Percentiles rank a stretch among this genome's conserved stretches.
Evolutionary conservation across 1,140 invertebrate genomes (phyloP).

Genomic region (Spodoptera frugiperda): DNA sequence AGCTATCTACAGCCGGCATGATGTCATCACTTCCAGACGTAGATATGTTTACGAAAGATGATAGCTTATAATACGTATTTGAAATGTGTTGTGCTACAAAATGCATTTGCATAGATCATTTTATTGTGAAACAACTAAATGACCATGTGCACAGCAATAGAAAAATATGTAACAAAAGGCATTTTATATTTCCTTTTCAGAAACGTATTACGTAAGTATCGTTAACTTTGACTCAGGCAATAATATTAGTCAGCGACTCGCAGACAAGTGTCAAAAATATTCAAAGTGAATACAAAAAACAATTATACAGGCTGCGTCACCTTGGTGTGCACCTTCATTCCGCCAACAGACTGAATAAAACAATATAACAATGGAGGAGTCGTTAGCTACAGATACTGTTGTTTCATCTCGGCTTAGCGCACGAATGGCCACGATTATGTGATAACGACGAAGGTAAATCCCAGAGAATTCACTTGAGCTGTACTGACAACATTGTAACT

Average conservation of each 20-base stretch:
- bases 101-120: background rate
- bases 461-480: background rate
- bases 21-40: background rate
- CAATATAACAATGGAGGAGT: background rate
- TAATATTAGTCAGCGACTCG: no score
- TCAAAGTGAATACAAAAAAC: background rate
- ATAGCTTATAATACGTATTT: background rate
- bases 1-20: background rate
- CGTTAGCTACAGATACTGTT: background rate
- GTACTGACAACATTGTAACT: background rate
- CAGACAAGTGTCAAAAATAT: background rate
- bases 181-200: background rate
- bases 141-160: background rate
- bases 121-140: background rate
- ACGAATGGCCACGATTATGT: background rate
- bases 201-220: constrained; percentile 5
- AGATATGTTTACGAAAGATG: background rate
- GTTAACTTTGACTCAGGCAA: background rate
- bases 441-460: constrained; percentile 17
- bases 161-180: background rate
- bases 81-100: background rate
- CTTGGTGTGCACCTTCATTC: constrained; percentile 2
- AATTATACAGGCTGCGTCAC: background rate
- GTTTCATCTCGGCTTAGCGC: background rate
- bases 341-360: background rate